phyloP scores from a whole-genome alignment of 2,888 invertebrate genomes.

The Plutella xylostella region DNA sequence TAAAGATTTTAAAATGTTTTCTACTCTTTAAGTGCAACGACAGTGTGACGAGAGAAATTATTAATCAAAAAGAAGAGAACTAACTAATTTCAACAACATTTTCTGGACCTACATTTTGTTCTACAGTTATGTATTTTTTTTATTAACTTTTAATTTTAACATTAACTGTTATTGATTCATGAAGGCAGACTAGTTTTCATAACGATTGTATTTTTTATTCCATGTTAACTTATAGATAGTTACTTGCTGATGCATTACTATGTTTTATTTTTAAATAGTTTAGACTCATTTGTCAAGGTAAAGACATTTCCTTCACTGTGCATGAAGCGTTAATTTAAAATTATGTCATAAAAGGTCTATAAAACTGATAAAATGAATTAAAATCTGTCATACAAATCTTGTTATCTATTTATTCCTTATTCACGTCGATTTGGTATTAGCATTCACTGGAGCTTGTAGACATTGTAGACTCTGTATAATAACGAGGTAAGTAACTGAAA shows the following conservation, averaged over 20 bases:
- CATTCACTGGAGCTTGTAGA: neutral
- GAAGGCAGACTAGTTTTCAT: constrained; percentile 14
- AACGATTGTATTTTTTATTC: constrained; percentile 31
- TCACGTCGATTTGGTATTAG: too few relatives aligned
- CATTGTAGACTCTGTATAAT: too few relatives aligned
- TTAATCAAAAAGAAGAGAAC: constrained; percentile 32
- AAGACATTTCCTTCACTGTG: constrained; percentile 28
- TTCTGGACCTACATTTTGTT: constrained; percentile 11
- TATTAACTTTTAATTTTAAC: constrained; percentile 31
- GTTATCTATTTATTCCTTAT: neutral
- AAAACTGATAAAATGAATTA: constrained; percentile 61
- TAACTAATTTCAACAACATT: constrained; percentile 1
- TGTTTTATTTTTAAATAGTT: constrained; percentile 41
- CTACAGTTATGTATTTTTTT: constrained; percentile 17
- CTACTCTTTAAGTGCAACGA: constrained; percentile 61
- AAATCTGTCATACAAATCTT: constrained; percentile 21
- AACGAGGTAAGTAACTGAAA: too few relatives aligned
- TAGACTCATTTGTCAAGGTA: constrained; percentile 30
- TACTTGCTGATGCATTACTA: constrained; percentile 41
- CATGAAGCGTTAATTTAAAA: constrained; percentile 40
- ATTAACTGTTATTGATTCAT: constrained; percentile 31
- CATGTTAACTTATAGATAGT: constrained; percentile 36
- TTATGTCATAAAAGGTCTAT: constrained; percentile 51
- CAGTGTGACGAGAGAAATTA: constrained; percentile 56
- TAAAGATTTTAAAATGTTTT: constrained; percentile 42